Evolutionary conservation across 2,888 invertebrate genomes (phyloP), one percentile per base, ranked within the genome.

Genomic region (Stenotaenia linearis): DNA sequence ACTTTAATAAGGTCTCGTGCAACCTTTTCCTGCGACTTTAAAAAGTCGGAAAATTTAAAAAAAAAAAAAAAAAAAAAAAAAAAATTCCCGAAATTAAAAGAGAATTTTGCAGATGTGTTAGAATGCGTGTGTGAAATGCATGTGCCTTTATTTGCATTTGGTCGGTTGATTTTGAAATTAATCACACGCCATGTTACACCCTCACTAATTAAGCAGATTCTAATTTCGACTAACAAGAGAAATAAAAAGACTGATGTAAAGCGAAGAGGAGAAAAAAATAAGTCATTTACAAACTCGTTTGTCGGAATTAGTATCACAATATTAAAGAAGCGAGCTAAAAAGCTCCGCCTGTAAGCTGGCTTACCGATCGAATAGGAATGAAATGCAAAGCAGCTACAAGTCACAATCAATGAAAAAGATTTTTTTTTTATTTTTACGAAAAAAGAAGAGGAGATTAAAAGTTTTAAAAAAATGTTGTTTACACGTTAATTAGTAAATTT

Each of bases 271-370:
- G 61, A 23, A 23, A 61, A 3, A 69, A 69, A 28, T 25, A 69
- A 69, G 25, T 25, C 69, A 28, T 69, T 69, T 69, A 69, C 69
- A 28, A 25, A 69, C 25, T 69, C 25, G 25, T 69, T 69, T 69
- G 69, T 69, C 69, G 28, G 69, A 69, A 69, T 69, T 69, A 69
- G 69, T 69, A 69, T 69, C 28, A 28, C 12, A 69, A 28, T 69
- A 69, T 25, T 69, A 61, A 28, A 69, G 28, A 5, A 5, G 12
- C n/a, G 69, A 69, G 50, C 50, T 69, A 4, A 69, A 56, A 69
- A 69, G 69, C 69, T 69, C 69, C 69, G 69, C 69, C 69, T 69
- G 69, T 69, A 69, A 69, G 10, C 69, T 69, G 69, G 69, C 69
- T 69, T 69, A 2, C 1, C 69, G 10, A 28, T n/a, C 23, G 28